Conservation (phyloP, 2,888 invertebrate species). For the Nomada ruficornis region DNA sequence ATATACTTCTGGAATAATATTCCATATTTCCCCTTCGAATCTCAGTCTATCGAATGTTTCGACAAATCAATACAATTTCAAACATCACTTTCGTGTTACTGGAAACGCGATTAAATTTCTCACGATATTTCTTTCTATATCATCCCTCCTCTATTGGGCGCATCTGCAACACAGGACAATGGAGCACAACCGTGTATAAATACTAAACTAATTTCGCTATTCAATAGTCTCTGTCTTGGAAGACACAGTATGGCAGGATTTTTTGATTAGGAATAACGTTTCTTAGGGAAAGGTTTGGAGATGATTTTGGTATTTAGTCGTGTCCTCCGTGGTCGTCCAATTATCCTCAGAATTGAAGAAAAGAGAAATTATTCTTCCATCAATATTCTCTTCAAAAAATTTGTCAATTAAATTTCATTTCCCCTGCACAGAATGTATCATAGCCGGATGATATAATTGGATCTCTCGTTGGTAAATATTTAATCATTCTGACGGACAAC, state of each 20-base stretch:
- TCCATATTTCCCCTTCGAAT: too few relatives aligned
- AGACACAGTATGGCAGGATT: constrained; percentile 82
- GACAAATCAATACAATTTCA: not conserved
- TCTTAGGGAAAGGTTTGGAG: constrained; percentile 30
- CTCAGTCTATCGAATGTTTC: not conserved
- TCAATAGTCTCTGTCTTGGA: constrained; percentile 80
- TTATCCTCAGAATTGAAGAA: not conserved
- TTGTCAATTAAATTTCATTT: too few relatives aligned
- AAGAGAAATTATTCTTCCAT: not conserved
- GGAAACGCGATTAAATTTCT: constrained; percentile 2
- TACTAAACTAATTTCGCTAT: constrained; percentile 76
- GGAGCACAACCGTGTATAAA: constrained; percentile 73
- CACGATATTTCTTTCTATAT: not conserved
- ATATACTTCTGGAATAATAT: not conserved
- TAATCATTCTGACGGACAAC: not conserved
- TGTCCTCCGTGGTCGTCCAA: not conserved
- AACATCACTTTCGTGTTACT: not conserved
- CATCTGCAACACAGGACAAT: constrained; percentile 49
- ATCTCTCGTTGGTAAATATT: not conserved
- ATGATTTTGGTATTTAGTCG: constrained; percentile 24
- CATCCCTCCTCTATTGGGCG: not conserved
- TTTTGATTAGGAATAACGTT: constrained; percentile 78
- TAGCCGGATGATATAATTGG: not conserved
- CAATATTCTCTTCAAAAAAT: too few relatives aligned
- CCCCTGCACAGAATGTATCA: too few relatives aligned